Percentiles rank a stretch among this genome's conserved stretches.
phyloP scores from a whole-genome alignment of 2,113 vertebrate genomes.

The Ascaphus truei region DNA sequence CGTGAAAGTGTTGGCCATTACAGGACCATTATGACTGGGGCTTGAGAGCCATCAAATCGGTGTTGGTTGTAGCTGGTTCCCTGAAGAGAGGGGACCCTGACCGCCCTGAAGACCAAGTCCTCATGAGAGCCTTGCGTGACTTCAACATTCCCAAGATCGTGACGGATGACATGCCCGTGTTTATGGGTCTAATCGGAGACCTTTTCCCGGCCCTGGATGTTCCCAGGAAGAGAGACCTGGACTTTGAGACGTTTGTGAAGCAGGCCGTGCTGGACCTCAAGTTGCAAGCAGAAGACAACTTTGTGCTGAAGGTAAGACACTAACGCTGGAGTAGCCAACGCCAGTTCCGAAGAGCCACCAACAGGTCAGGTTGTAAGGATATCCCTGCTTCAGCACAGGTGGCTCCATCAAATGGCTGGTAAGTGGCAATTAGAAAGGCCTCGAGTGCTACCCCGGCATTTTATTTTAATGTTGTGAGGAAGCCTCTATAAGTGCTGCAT shows the following conservation, averaged over 20 bases:
- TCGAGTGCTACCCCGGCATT: too few species aligned
- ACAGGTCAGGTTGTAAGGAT: too few species aligned
- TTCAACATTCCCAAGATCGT: conserved; percentile 94
- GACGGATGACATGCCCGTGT: conserved; percentile 87
- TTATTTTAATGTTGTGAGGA: too few species aligned
- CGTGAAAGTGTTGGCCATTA: background rate
- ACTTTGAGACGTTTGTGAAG: conserved; percentile 77
- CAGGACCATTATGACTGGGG: conserved; percentile 98
- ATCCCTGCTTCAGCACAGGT: too few species aligned
- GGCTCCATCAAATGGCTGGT: too few species aligned
- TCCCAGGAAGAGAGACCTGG: conserved; percentile 75
- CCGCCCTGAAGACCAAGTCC: conserved; percentile 86
- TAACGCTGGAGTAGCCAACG: too few species aligned
- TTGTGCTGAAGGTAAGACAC: conserved; percentile 82
- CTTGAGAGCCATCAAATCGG: conserved; percentile 90
- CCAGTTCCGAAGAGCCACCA: too few species aligned
- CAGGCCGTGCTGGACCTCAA: conserved; percentile 80
- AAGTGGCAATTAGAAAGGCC: too few species aligned
- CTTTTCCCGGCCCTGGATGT: conserved; percentile 87
- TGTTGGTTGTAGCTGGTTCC: conserved; percentile 88
- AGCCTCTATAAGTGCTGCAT: too few species aligned
- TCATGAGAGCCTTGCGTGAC: conserved; percentile 91
- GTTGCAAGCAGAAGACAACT: conserved; percentile 90
- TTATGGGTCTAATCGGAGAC: conserved; percentile 87
- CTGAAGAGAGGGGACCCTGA: conserved; percentile 82